phyloP scores from a whole-genome alignment of 2,888 invertebrate genomes.

The Tortricodes alternella region DNA sequence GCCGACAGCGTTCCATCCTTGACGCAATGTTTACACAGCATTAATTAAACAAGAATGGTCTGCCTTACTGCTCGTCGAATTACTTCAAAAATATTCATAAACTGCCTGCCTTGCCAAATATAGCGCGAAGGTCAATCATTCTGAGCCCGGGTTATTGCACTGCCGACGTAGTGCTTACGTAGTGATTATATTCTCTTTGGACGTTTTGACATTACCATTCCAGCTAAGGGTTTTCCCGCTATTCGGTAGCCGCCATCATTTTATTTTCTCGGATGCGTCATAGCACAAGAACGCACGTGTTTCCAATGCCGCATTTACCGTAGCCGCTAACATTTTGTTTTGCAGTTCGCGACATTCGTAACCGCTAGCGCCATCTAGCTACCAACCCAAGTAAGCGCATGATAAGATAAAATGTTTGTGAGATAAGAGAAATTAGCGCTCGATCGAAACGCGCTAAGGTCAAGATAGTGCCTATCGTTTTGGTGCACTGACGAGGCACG shows the following conservation, averaged over 20 bases:
- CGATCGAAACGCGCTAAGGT: conserved; percentile 3
- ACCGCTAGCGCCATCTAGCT: conserved; percentile 25
- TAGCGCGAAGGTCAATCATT: conserved; percentile 1
- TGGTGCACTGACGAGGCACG: conserved; percentile 6
- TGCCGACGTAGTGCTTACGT: no score
- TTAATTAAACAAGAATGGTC: background rate
- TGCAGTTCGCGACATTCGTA: conserved; percentile 11
- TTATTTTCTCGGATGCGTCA: conserved; percentile 6
- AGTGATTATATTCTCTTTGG: no score
- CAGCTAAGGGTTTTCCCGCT: conserved; percentile 1
- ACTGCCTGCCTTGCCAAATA: background rate
- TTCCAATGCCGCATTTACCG: conserved; percentile 8
- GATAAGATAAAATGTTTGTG: conserved; percentile 16
- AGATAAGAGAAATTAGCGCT: conserved; percentile 16
- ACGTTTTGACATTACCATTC: no score
- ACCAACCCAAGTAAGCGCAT: background rate
- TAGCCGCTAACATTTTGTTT: conserved; percentile 4
- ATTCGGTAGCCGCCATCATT: conserved; percentile 5
- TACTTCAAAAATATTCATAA: no score
- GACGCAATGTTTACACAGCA: conserved; percentile 1
- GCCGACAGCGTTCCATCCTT: background rate
- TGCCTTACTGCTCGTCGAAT: background rate
- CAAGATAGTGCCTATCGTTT: conserved; percentile 17
- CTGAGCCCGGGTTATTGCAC: background rate
- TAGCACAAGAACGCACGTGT: conserved; percentile 7